Evolutionary conservation across 2,888 invertebrate genomes (phyloP), one percentile per base, ranked within the genome.

Genomic region (Drosophila flavopinicola): DNA sequence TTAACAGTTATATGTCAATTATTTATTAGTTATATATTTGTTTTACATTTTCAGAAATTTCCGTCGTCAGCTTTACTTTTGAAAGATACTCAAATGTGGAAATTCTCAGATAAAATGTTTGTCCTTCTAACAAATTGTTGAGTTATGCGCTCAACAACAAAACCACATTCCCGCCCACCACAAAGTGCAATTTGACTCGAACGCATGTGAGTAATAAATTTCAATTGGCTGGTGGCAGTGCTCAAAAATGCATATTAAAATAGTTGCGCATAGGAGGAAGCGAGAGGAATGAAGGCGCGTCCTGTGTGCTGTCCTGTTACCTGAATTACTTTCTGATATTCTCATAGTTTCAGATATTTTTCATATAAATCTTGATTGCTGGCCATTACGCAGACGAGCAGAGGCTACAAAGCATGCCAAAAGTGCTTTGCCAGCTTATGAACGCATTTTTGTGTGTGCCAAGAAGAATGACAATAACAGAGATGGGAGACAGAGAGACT

Each of bases 311-410:
- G 38, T 15, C 37, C 47, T n/a, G 32, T 54, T 54, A 73, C 74
- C 67, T 73, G 71, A 53, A 66, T 45, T 49, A 45, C 35, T 33
- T 44, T 33, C 52, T 30, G 56, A 48, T 35, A 72, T 56, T 52
- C 48, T n/a, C 45, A 41, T 66, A 66, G 78, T 58, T 64, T 54
- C 52, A 58, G 52, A 41, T 56, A 54, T 75, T 60, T 59, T 75
- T 78, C 65, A 78, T 75, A 83, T 78, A 83, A 75, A 78, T 78
- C 78, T 75, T 66, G 76, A 75, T 77, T 51, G 58, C 57, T 37
- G 52, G 51, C 54, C 64, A 57, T 73, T 72, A 52, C 37, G 25
- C 38, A 29, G 27, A 41, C 11, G 24, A 52, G 25, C 3, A 30
- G 17, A 44, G 30, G 11, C 48, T 58, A 71, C 77, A 75, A 66